Percentiles rank a stretch among this genome's conserved stretches.
Evolutionary conservation across 2,113 vertebrate genomes (phyloP).

Genomic region (Ovibos moschatus): DNA sequence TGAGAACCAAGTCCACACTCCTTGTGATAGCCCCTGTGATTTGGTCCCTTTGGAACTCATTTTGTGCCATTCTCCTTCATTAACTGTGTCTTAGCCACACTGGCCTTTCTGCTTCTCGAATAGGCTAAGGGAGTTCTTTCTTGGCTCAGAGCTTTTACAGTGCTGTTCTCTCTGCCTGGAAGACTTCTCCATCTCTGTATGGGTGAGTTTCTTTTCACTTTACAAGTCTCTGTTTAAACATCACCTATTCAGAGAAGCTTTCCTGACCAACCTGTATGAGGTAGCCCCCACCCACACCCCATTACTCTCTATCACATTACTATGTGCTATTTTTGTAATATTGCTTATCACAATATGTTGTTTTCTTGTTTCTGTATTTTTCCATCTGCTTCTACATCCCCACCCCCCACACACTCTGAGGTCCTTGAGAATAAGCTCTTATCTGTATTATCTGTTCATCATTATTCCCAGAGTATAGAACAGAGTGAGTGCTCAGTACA

Average conservation of each 20-base stretch:
- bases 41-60: background rate
- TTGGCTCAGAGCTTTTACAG: background rate
- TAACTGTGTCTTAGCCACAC: background rate
- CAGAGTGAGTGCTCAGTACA: background rate
- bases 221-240: background rate
- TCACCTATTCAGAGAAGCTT: background rate
- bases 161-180: background rate
- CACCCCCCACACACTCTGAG: background rate
- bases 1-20: background rate
- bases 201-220: background rate
- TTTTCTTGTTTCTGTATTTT: background rate
- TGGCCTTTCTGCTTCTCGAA: background rate
- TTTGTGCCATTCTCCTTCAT: background rate
- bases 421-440: background rate
- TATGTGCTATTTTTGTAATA: background rate
- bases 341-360: background rate
- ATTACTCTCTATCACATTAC: background rate
- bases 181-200: background rate
- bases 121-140: background rate
- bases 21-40: background rate
- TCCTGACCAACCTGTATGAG: background rate
- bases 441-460: background rate
- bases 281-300: background rate
- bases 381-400: background rate
- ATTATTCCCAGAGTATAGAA: background rate